Evolutionary conservation across 37 sponge, comb jelly and placozoan species (phyloP).

Genomic region (Hexactinellida sp.): DNA sequence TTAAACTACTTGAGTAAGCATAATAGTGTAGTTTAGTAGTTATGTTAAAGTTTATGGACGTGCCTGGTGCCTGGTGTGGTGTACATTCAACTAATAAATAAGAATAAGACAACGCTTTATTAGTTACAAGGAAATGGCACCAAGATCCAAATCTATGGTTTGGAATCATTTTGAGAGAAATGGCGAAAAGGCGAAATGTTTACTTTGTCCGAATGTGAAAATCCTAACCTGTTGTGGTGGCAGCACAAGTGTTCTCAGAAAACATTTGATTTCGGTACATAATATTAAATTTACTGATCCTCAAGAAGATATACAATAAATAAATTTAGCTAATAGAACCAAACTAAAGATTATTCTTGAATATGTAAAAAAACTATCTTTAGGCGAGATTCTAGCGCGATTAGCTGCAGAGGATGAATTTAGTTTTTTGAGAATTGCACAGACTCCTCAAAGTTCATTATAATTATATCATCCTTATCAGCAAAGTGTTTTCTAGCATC

Average conservation of each 20-base stretch:
- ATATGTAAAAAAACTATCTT: not conserved
- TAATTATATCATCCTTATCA: not conserved
- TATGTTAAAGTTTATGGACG: too few relatives aligned
- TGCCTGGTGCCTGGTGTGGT: too few relatives aligned
- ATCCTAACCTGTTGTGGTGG: constrained; percentile 7
- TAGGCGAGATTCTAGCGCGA: not conserved
- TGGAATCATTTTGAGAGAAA: not conserved
- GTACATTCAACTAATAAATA: not conserved
- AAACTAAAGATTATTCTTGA: not conserved
- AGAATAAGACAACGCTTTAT: not conserved
- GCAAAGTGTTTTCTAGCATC: not conserved
- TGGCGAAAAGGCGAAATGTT: not conserved
- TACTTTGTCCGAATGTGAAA: not conserved
- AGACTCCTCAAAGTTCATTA: too few relatives aligned
- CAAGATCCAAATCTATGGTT: not conserved
- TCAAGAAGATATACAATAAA: not conserved
- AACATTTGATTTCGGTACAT: not conserved
- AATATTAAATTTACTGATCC: not conserved
- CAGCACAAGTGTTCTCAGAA: constrained; percentile 4
- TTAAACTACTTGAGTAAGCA: not conserved
- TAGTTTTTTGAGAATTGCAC: not conserved
- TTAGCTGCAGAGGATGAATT: constrained; percentile 1
- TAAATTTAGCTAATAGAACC: not conserved
- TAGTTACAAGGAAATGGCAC: not conserved
- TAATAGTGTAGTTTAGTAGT: not conserved